Base-by-base conservation (phyloP, 2,113 vertebrate genomes). In the Aspidoscelis tigris region DNA sequence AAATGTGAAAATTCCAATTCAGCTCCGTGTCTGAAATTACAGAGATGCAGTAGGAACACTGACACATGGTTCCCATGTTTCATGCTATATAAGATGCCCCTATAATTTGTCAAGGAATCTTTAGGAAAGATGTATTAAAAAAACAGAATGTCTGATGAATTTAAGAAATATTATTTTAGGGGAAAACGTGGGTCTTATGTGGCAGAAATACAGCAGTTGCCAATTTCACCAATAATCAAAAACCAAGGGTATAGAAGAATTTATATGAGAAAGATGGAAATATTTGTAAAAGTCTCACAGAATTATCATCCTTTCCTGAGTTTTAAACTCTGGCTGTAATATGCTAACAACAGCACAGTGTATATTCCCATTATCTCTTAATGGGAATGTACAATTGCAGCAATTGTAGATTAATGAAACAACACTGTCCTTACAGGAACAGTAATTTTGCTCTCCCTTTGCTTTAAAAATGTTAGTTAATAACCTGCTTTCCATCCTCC, bases 401-500 rank as follows among this genome's bases (percentile, higher is more conserved):
- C 22, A 88, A 77, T 61, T 80, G 6, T 55, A 33, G 76, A 5
- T 2, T 71, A 80, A 83, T 65, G 78, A 85, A 83, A 65, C 16
- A 82, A 70, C 3, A 6, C 41, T 71, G 88, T 24, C 2, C 22
- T 82, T 55, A 33, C 21, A 89, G 12, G 65, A 84, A 82, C 3
- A 71, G 12, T 0, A 0, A 77, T 5, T 1, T 6, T 81, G 82
- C 81, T 16, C 2, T 4, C 6, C 87, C 76, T 88, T 83, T 82
- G 12, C n/a, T 68, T 86, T 22, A 83, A 88, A 84, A 22, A 84
- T 58, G 3, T 24, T 53, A 12, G 72, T 50, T 80, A 81, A 41
- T 0, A 74, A 65, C 11, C n/a, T 0, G 0, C 47, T 33, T 18
- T 21, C 47, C 72, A 50, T 75, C 58, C 41, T 39, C 26, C 33